phyloP scores from a whole-genome alignment of 1,140 invertebrate genomes.

The Bicyclus anynana region DNA sequence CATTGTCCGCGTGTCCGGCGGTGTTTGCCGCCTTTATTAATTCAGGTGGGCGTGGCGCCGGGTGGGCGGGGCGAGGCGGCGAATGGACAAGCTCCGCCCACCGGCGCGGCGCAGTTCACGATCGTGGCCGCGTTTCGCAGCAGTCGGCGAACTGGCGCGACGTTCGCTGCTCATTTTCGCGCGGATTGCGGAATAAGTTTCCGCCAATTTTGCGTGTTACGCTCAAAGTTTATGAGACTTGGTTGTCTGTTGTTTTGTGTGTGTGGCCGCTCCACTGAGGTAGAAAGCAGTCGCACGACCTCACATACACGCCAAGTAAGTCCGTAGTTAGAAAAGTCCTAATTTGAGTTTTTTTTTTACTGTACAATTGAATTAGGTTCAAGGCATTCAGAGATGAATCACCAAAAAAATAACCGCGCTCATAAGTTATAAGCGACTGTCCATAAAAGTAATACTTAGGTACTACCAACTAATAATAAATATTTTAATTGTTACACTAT shows the following conservation, averaged over 20 bases:
- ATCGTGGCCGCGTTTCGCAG: constrained; percentile 30
- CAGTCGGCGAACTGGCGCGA: constrained; percentile 67
- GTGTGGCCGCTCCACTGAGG: constrained; percentile 9
- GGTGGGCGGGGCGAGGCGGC: constrained; percentile 56
- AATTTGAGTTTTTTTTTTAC: no score
- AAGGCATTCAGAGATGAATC: no score
- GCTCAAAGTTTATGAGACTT: constrained; percentile 19
- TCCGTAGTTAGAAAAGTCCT: constrained; percentile 9
- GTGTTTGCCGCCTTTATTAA: constrained; percentile 76
- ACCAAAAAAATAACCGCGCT: no score
- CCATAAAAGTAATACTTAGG: no score
- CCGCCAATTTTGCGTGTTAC: constrained; percentile 30
- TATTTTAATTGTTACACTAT: no score
- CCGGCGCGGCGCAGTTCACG: constrained; percentile 45
- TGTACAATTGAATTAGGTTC: no score
- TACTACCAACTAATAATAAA: no score
- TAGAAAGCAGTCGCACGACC: constrained; percentile 36
- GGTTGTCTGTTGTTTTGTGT: constrained; percentile 8
- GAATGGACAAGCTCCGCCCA: constrained; percentile 41
- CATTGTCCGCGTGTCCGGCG: constrained; percentile 73
- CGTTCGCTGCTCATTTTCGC: constrained; percentile 52
- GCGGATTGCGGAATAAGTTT: constrained; percentile 38
- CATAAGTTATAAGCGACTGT: no score
- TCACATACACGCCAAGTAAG: constrained; percentile 67
- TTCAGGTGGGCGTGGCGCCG: constrained; percentile 62